These are phyloP conservation scores for Epinephelus fuscoguttatus DNA, from an alignment of 2,113 vertebrate genomes.

Conservation along the genomic window DNA sequence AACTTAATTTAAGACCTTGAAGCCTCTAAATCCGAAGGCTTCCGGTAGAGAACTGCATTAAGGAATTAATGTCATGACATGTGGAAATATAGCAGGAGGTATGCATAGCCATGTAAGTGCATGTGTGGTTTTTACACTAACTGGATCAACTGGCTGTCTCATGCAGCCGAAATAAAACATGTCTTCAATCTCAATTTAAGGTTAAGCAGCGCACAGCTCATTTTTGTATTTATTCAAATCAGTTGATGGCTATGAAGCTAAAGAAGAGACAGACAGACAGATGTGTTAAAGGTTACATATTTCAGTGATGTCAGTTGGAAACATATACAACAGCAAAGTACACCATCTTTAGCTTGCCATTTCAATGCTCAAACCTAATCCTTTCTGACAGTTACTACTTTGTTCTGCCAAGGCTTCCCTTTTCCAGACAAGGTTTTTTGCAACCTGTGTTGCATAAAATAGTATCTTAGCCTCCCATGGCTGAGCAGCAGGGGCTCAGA, in stretches of 20 bases:
- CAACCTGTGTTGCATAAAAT: slow-evolving; percentile 11
- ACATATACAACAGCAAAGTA: slow-evolving; percentile 14
- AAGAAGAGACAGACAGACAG: neutral
- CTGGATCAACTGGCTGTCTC: neutral
- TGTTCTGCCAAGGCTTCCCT: slow-evolving; percentile 24
- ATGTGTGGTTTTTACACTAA: slow-evolving; percentile 19
- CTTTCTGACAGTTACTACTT: slow-evolving; percentile 21
- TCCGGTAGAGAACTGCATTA: slow-evolving; percentile 64
- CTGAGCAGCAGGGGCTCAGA: slow-evolving; percentile 22
- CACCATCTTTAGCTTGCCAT: neutral
- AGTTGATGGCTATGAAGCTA: neutral
- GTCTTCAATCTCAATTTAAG: neutral
- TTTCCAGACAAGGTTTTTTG: neutral
- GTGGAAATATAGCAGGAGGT: slow-evolving; percentile 19
- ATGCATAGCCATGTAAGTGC: slow-evolving; percentile 33
- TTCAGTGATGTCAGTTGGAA: neutral
- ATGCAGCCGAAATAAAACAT: neutral
- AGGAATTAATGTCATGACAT: slow-evolving; percentile 64
- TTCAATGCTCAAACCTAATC: slow-evolving; percentile 13
- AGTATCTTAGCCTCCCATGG: neutral
- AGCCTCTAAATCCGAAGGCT: slow-evolving; percentile 50
- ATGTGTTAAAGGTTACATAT: neutral
- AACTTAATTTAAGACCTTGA: slow-evolving; percentile 66
- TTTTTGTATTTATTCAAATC: neutral
- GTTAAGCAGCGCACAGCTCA: neutral